Conservation (phyloP, 2,113 vertebrate genomes). For the Corythoichthys haematopterus region DNA sequence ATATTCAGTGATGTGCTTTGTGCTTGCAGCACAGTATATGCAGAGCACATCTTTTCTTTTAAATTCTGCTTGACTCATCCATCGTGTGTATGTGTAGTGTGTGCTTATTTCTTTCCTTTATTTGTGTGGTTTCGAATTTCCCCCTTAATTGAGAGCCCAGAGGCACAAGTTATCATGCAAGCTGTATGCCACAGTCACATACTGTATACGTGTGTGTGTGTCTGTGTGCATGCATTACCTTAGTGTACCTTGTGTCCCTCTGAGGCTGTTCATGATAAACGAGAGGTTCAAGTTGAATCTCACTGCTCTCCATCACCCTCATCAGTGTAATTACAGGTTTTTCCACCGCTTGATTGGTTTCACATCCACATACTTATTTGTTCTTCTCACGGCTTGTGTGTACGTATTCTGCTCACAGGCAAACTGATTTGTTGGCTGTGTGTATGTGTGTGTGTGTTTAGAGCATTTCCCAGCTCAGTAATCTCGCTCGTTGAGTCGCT, state of each 20-base stretch:
- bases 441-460: slow-evolving; percentile 21
- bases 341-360: slow-evolving; percentile 26
- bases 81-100: background rate
- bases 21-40: slow-evolving; percentile 23
- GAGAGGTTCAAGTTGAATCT: slow-evolving; percentile 32
- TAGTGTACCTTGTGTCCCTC: slow-evolving; percentile 31
- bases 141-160: slow-evolving; percentile 47
- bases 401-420: slow-evolving; percentile 23
- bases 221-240: background rate
- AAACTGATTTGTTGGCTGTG: slow-evolving; percentile 13
- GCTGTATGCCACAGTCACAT: slow-evolving; percentile 13
- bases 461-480: slow-evolving; percentile 42
- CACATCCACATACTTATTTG: slow-evolving; percentile 11
- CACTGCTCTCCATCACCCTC: slow-evolving; percentile 17
- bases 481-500: slow-evolving; percentile 46
- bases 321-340: slow-evolving; percentile 35
- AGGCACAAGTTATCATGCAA: slow-evolving; percentile 33
- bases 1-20: slow-evolving; percentile 37
- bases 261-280: slow-evolving; percentile 42
- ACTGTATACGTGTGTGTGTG: background rate
- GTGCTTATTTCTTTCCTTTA: slow-evolving; percentile 6
- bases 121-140: no score
- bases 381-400: slow-evolving; percentile 20
- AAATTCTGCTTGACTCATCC: slow-evolving; percentile 32
- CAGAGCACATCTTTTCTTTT: slow-evolving; percentile 21